phyloP scores from a whole-genome alignment of 2,113 vertebrate genomes.

The Cathartes aura region DNA sequence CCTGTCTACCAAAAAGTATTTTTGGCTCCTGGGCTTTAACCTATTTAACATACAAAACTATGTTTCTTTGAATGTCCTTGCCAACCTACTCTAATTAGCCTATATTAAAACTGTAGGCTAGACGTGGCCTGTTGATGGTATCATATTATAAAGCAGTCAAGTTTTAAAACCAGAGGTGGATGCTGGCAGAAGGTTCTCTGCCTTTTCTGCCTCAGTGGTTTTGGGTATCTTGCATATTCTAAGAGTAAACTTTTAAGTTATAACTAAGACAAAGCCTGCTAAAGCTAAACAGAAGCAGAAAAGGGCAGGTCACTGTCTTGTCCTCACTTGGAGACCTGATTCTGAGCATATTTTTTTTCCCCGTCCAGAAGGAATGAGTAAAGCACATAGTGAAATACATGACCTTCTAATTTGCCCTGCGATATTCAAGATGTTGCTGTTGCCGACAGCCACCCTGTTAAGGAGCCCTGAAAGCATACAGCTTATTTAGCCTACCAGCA shows the following conservation, averaged over 20 bases:
- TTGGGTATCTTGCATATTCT: neutral
- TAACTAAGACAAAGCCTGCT: neutral
- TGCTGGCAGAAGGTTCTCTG: neutral
- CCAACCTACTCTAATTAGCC: conserved; percentile 3
- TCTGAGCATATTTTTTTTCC: neutral
- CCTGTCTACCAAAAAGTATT: neutral
- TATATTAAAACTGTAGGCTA: neutral
- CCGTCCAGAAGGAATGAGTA: neutral
- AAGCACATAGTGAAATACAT: neutral
- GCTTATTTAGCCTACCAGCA: neutral
- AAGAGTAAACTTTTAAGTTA: neutral
- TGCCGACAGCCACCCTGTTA: neutral
- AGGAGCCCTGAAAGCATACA: neutral
- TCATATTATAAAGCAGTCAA: neutral
- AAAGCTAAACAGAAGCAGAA: neutral
- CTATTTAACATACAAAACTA: neutral
- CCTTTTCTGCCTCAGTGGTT: neutral
- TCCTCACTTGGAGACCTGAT: neutral
- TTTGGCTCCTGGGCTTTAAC: neutral
- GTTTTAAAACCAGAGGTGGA: neutral
- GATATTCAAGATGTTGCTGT: neutral
- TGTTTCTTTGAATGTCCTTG: conserved; percentile 12
- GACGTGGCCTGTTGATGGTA: accelerated
- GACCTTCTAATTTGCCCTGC: neutral
- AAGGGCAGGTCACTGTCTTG: neutral